phyloP scores from a whole-genome alignment of 2,113 vertebrate genomes.

The Nipponia nippon region DNA sequence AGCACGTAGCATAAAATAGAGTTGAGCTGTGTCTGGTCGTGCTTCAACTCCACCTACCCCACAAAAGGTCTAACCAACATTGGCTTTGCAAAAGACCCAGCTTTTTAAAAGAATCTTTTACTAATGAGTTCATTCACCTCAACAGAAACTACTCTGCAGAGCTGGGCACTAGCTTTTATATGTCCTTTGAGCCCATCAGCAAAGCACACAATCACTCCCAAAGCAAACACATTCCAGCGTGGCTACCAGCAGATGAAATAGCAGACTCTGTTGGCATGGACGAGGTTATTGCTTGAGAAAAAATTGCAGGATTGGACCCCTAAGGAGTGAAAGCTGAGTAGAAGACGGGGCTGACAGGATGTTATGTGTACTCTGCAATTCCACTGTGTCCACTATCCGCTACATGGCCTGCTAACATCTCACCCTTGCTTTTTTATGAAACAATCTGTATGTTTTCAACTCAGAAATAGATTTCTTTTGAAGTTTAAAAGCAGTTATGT shows the following conservation, averaged over 20 bases:
- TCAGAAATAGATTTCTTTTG: constrained; percentile 58
- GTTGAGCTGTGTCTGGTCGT: not conserved
- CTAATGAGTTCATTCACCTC: not conserved
- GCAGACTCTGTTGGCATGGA: constrained; percentile 28
- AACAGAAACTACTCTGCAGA: not conserved
- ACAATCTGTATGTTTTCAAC: constrained; percentile 43
- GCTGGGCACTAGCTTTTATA: not conserved
- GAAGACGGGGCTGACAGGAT: not conserved
- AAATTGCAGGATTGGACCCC: not conserved
- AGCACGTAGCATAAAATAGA: not conserved
- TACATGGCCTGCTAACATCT: not conserved
- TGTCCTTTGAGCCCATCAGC: not conserved
- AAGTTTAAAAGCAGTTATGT: constrained; percentile 56
- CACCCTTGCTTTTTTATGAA: not conserved
- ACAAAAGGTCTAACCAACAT: not conserved
- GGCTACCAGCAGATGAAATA: constrained; percentile 42
- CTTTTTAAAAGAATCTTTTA: constrained; percentile 5
- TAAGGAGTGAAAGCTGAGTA: not conserved
- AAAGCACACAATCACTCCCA: not conserved
- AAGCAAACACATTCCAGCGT: constrained; percentile 29
- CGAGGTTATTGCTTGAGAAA: not conserved
- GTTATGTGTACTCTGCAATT: not conserved
- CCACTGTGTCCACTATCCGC: not conserved
- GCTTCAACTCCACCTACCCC: not conserved
- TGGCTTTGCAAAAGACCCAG: not conserved